Evolutionary conservation across 1,140 invertebrate genomes (phyloP).

Genomic region (Eueides isabella): DNA sequence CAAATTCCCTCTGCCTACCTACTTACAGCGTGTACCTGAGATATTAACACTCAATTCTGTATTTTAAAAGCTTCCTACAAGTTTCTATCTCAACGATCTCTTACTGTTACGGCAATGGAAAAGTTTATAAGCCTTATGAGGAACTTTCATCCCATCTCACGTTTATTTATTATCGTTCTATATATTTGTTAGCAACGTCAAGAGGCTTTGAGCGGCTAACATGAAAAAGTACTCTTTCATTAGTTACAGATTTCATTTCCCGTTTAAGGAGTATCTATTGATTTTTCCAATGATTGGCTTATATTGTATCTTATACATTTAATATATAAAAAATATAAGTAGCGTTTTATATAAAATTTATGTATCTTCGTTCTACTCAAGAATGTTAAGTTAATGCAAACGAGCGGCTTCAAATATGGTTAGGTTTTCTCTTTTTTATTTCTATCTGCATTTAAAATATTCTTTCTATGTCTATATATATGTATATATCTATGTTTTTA

Average conservation of each 20-base stretch:
- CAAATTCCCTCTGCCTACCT: no score
- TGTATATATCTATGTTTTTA: background rate
- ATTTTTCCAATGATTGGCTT: background rate
- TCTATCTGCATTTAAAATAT: background rate
- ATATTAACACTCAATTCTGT: background rate
- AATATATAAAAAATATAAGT: no score
- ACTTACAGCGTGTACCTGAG: no score
- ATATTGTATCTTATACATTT: background rate
- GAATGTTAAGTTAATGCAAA: background rate
- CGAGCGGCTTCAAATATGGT: background rate
- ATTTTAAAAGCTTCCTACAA: conserved; percentile 3
- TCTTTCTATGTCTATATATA: no score
- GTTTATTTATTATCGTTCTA: conserved; percentile 20
- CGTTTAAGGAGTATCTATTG: conserved; percentile 9
- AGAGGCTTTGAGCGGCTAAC: conserved; percentile 9
- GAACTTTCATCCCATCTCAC: conserved; percentile 11
- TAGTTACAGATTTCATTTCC: conserved; percentile 19
- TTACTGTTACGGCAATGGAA: background rate
- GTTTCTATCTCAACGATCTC: conserved; percentile 2
- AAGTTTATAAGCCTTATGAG: conserved; percentile 17
- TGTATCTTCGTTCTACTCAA: no score
- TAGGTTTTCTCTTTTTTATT: background rate
- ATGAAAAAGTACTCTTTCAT: conserved; percentile 18
- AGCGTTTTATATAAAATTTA: no score
- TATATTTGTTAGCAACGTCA: conserved; percentile 15